Conservation (phyloP, 2,888 invertebrate species). For the Lapara coniferarum region DNA sequence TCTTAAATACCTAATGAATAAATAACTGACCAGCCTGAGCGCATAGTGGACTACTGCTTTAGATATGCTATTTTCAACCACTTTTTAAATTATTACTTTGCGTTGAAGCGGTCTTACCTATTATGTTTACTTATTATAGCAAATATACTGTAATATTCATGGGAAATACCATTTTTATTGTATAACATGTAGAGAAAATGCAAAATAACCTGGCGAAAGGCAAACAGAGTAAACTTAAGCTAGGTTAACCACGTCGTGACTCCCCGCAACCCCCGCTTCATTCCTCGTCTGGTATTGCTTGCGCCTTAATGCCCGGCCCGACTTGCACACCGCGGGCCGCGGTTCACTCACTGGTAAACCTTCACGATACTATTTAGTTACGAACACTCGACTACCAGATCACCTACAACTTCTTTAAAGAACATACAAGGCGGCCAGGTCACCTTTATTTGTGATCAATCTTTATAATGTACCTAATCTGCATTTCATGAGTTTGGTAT, state of each 20-base stretch:
- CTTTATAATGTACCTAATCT: background rate
- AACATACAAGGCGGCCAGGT: conserved; percentile 23
- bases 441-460: conserved; percentile 26
- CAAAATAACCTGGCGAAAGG: conserved; percentile 46
- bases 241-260: conserved; percentile 79
- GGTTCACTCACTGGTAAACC: conserved; percentile 61
- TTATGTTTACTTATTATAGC: background rate
- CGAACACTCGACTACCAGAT: conserved; percentile 55
- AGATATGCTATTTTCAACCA: conserved; percentile 11
- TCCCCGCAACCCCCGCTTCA: conserved; percentile 39
- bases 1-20: conserved; percentile 29
- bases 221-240: conserved; percentile 55
- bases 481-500: background rate
- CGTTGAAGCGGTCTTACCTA: background rate
- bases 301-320: conserved; percentile 36
- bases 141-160: background rate
- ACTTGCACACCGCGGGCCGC: conserved; percentile 34
- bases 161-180: conserved; percentile 9
- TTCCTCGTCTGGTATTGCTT: conserved; percentile 39
- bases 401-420: conserved; percentile 55
- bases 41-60: conserved; percentile 20
- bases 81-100: background rate
- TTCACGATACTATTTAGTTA: conserved; percentile 65
- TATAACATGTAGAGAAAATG: conserved; percentile 42
- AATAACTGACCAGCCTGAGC: conserved; percentile 25